Conservation (phyloP, 1,140 invertebrate genomes). For the Amyelois transitella region DNA sequence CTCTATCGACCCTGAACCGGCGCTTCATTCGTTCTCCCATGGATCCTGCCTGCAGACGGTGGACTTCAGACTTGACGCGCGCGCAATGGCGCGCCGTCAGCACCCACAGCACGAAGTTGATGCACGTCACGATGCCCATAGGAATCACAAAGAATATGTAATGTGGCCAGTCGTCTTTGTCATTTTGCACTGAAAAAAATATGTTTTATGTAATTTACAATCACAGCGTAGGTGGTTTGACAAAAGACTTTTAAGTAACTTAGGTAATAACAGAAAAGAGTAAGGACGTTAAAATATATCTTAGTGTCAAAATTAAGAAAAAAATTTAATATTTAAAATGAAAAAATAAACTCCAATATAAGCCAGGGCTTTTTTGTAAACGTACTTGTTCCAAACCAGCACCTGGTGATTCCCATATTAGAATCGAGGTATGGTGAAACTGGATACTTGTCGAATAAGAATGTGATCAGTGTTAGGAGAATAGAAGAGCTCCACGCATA, state of each 20-base stretch:
- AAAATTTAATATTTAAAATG: too few relatives aligned
- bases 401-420: constrained; percentile 69
- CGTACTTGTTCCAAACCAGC: constrained; percentile 76
- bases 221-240: too few relatives aligned
- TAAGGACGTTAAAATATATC: too few relatives aligned
- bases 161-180: constrained; percentile 58
- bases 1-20: constrained; percentile 78
- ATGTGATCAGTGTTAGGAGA: constrained; percentile 67
- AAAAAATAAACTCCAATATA: too few relatives aligned
- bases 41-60: constrained; percentile 75
- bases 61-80: constrained; percentile 81
- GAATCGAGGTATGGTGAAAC: constrained; percentile 62
- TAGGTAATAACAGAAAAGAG: too few relatives aligned
- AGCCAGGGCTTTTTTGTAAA: too few relatives aligned
- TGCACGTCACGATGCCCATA: constrained; percentile 76
- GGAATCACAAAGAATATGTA: constrained; percentile 79
- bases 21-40: constrained; percentile 67
- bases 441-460: constrained; percentile 67
- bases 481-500: constrained; percentile 78
- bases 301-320: too few relatives aligned
- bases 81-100: constrained; percentile 80
- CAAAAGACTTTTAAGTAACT: too few relatives aligned
- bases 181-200: constrained; percentile 51
- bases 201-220: too few relatives aligned
- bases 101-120: constrained; percentile 80